Conservation (phyloP, 2,113 vertebrate genomes). For the Tenebrosternarchus preto region DNA sequence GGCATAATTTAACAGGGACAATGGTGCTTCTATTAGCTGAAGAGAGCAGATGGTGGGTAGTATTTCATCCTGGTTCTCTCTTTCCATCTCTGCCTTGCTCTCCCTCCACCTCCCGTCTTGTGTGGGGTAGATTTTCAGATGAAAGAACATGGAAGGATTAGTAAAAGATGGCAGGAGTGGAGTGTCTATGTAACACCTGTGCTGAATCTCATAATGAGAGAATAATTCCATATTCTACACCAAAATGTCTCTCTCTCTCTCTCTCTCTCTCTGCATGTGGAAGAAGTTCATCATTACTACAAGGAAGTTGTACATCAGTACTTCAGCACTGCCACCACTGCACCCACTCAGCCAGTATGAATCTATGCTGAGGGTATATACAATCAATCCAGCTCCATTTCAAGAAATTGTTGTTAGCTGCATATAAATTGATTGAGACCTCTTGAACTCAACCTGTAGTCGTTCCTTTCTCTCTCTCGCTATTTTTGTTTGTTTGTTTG, state of each 20-base stretch:
- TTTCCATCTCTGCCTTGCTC: background rate
- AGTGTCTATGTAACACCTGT: constrained; percentile 56
- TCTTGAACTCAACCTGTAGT: background rate
- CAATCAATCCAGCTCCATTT: background rate
- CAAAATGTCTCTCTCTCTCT: background rate
- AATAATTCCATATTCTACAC: constrained; percentile 55
- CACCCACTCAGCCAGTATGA: background rate
- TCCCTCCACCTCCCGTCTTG: constrained; percentile 14
- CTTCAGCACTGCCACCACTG: too few relatives aligned
- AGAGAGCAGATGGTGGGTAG: constrained; percentile 65
- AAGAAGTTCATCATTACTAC: constrained; percentile 45
- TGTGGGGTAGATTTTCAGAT: constrained; percentile 50
- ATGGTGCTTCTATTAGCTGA: constrained; percentile 67
- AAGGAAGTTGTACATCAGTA: background rate
- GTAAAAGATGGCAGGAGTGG: constrained; percentile 60
- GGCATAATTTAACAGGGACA: constrained; percentile 66
- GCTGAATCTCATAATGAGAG: constrained; percentile 57
- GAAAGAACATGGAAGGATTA: constrained; percentile 60
- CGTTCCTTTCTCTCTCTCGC: background rate
- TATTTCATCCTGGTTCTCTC: constrained; percentile 49
- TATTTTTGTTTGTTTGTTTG: background rate
- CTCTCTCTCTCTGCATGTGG: constrained; percentile 21
- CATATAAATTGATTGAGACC: background rate
- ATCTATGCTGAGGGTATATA: background rate
- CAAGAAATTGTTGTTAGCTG: background rate